These are phyloP conservation scores for Hippoglossus stenolepis DNA, from an alignment of 2,113 vertebrate genomes.

Conservation along the genomic window DNA sequence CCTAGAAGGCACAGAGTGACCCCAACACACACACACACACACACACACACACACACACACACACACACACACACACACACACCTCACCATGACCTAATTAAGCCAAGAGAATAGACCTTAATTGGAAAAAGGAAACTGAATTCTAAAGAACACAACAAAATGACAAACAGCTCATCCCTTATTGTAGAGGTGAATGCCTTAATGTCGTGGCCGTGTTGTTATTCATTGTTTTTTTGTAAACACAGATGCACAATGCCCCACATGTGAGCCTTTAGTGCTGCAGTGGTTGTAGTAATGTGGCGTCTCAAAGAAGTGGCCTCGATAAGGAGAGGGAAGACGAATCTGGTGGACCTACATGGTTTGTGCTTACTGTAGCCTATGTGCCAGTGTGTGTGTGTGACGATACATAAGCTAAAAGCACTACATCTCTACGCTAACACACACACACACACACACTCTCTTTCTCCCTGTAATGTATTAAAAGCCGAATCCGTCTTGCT, in stretches of 20 bases:
- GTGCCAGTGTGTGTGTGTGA: conserved; percentile 10
- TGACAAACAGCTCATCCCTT: conserved; percentile 38
- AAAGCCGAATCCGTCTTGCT: conserved; percentile 64
- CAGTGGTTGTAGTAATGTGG: conserved; percentile 45
- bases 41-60: conserved; percentile 18
- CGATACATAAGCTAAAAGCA: conserved; percentile 30
- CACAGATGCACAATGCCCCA: conserved; percentile 37
- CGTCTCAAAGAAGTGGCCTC: conserved; percentile 43
- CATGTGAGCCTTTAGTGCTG: conserved; percentile 42
- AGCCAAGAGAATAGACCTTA: conserved; percentile 71
- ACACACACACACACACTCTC: background rate
- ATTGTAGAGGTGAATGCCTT: conserved; percentile 39
- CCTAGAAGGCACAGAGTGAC: conserved; percentile 84
- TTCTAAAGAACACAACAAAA: conserved; percentile 37
- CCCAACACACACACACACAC: conserved; percentile 47
- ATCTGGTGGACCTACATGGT: conserved; percentile 43
- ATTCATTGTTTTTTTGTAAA: conserved; percentile 9
- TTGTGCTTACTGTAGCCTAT: conserved; percentile 13
- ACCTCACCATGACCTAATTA: conserved; percentile 75
- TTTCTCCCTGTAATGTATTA: conserved; percentile 55
- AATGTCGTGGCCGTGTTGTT: conserved; percentile 33
- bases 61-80: conserved; percentile 11
- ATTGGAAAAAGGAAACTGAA: conserved; percentile 66
- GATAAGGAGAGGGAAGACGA: conserved; percentile 55
- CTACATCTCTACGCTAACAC: background rate